Conservation (phyloP, 2,113 vertebrate genomes). For the Pedionomus torquatus region DNA sequence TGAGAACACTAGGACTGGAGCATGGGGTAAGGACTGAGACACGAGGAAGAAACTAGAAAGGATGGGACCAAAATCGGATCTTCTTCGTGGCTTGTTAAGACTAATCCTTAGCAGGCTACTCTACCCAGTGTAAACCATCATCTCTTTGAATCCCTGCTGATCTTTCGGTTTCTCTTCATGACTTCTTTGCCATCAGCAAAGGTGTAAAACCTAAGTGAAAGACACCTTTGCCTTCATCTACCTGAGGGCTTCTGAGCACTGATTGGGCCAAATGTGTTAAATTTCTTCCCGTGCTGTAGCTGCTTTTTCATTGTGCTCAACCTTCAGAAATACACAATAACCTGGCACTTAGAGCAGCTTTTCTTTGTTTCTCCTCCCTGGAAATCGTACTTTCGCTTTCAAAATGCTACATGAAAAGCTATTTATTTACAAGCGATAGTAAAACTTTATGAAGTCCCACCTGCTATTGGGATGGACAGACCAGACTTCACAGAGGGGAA, state of each 20-base stretch:
- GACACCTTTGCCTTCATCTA: not conserved
- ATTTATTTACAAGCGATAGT: not conserved
- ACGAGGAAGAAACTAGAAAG: not conserved
- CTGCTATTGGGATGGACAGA: not conserved
- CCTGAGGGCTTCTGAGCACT: not conserved
- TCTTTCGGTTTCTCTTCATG: not conserved
- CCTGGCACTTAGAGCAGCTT: accelerated
- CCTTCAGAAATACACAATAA: not conserved
- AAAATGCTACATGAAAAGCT: not conserved
- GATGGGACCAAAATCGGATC: not conserved
- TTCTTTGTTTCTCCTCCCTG: not conserved
- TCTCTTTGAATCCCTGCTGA: not conserved
- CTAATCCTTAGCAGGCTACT: not conserved
- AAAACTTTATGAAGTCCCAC: not conserved
- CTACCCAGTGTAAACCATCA: not conserved
- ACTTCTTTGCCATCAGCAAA: not conserved
- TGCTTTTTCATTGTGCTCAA: not conserved
- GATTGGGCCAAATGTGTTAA: not conserved
- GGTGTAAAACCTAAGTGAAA: not conserved
- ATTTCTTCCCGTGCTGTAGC: not conserved
- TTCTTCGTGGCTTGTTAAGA: not conserved
- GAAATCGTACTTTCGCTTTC: not conserved
- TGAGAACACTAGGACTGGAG: not conserved
- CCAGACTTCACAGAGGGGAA: not conserved
- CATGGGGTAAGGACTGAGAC: not conserved